A percentile compares a stretch with the other conserved stretches of the same genome.
These are phyloP conservation scores for Rhynchonycteris naso DNA, from an alignment of 2,797 vertebrate species.

Conservation along the genomic window DNA sequence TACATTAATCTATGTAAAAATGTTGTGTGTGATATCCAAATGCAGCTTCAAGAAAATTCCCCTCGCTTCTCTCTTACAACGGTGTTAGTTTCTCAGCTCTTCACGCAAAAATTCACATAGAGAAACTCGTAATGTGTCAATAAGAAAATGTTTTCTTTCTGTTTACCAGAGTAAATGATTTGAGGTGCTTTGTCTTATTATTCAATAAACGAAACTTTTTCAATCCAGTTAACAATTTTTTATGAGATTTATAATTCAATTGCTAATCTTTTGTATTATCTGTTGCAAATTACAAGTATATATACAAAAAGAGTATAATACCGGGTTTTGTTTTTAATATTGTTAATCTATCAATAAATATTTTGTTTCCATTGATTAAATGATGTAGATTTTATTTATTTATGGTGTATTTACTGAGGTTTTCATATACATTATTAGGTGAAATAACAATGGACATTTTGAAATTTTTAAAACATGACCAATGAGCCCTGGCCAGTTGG, in stretches of 20 bases:
- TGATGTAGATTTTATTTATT: background rate
- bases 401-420: background rate
- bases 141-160: background rate
- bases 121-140: background rate
- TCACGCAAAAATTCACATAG: background rate
- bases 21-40: background rate
- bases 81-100: background rate
- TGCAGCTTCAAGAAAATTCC: background rate
- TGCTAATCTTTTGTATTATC: background rate
- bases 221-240: too few species aligned
- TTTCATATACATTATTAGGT: background rate
- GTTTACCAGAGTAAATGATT: background rate
- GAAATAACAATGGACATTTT: conserved; percentile 37
- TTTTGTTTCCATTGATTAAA: background rate
- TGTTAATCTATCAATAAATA: conserved; percentile 39
- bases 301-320: background rate
- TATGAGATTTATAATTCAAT: background rate
- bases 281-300: background rate
- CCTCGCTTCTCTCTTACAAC: background rate
- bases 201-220: background rate
- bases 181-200: background rate
- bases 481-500: background rate
- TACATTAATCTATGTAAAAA: conserved; percentile 3
- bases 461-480: background rate
- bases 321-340: background rate